Base-by-base conservation (phyloP, 2,888 invertebrate genomes). In the Clivina fossor region DNA sequence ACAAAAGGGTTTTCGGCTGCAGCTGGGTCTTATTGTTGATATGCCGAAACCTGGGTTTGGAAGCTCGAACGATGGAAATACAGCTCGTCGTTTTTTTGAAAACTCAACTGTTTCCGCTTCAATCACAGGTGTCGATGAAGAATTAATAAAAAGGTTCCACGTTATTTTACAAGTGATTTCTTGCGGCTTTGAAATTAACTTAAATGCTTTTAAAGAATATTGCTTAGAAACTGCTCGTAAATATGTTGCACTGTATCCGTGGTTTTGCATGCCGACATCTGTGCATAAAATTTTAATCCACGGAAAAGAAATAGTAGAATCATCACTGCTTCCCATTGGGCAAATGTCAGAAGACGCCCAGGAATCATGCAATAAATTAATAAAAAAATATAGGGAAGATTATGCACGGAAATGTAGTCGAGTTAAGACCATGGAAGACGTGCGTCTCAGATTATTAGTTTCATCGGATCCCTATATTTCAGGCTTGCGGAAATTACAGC, bases 341-440 rank as follows among this genome's bases (percentile, higher is more conserved):
- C 61, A 64, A 32, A 30, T 65, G 24, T 64, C 65, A n/a, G 64
- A 67, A 58, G 68, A 68, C 40, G 66, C 66, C 1, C 65, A 67
- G 58, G 67, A 68, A 50, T 58, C 65, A 20, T 58, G 61, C 19
- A 64, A 65, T 54, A 65, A 66, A 58, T 28, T 61, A 16, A 53
- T 53, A 4, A 22, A 5, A 16, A 2, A 49, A 30, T 65, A 49
- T 44, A 41, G 65, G 11, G 60, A 62, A 59, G 56, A 60, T 40
- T 63, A 61, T 49, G 48, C 63, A 3, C 44, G 63, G 20, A 67
- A 66, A 62, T 61, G 41, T 40, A 61, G 55, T 20, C 44, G 63
- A 38, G 38, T 57, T 35, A 48, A 61, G 28, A 64, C 60, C 4
- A 62, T 61, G 33, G 54, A 54, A 32, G 64, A 64, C 55, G 53